Base-by-base conservation (phyloP, 2,797 vertebrate species). In the Sebastes hopkinsi region DNA sequence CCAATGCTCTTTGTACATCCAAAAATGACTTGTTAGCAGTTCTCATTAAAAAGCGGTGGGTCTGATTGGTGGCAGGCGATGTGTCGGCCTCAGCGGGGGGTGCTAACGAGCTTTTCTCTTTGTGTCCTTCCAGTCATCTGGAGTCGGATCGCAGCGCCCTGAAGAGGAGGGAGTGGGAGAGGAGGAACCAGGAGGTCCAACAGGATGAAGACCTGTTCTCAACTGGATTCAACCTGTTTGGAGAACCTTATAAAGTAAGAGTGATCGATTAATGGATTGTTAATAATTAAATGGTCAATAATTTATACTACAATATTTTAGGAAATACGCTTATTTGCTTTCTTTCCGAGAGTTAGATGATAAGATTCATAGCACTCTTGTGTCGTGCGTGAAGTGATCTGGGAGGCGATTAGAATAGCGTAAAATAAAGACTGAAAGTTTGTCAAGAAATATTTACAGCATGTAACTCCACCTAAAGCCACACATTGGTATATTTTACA, bases 191-290 rank as follows among this genome's bases (percentile, higher is more conserved):
- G 94, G 98, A 99, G 95, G 97, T 99, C 80, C 98, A 98, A 83
- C 98, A 98, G 93, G 98, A 99, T 94, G 98, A 99, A 36, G 98
- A 99, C 92, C 95, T 99, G 74, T 99, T 99, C 94, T 97, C 97
- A 58, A 97, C 97, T 77, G 97, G 98, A 91, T 99, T 99, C 95
- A 99, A 99, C 95, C 96, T 99, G 87, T 99, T 99, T 83, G 98
- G 98, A 88, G 98, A 99, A 83, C 98, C 98, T 30, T 99, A 99
- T 89, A 99, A 99, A 97, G 98, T 99, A 96, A 95, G 6, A n/a
- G 20, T 54, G 38, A 9, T 3, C 23, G 4, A 67, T 9, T 46
- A 4, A 20, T 54, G 23, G 2, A 59, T 20, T 11, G 34, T 13
- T 55, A 12, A 46, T 27, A 13, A 56, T 56, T 58, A 56, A 25